Evolutionary conservation across 2,888 invertebrate species (phyloP), one percentile per base, ranked within the genome.

Genomic region (Reticulitermes lucifugus): DNA sequence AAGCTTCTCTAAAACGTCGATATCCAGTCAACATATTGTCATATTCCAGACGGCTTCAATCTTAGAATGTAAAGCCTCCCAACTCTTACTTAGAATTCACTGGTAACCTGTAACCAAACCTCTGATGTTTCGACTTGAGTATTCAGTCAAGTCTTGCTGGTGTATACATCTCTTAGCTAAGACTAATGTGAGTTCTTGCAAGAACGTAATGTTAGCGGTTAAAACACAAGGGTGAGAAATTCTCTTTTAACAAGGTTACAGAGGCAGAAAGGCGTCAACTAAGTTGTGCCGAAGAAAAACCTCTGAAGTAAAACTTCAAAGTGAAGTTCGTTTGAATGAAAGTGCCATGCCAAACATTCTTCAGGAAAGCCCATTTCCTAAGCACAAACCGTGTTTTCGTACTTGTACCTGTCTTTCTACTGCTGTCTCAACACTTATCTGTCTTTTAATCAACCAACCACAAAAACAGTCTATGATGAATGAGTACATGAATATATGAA

Each of bases 181-280:
- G 65, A 65, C n/a, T 65, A 65, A 65, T 65, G 25, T 21, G 60
- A n/a, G 65, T n/a, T 65, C 65, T n/a, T 65, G 65, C 65, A 65
- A 65, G 65, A 65, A 65, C 60, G n/a, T 60, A 22, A 60, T 6
- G n/a, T 60, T 6, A n/a, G 35, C 14, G 22, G 65, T 65, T 25
- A 18, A 55, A 55, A 55, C 14, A 55, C 18, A 55, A 55, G 55
- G 25, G n/a, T 10, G 65, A 65, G 65, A 65, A n/a, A 9, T 25
- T 25, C n/a, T 65, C 65, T 65, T 65, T 14, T 65, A n/a, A 60
- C 60, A 60, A 60, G 60, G 60, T 60, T n/a, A 14, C 25, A 65
- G 65, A 10, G 25, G 25, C n/a, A 65, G 25, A 65, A 14, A n/a
- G 65, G 65, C 65, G 65, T 65, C n/a, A 65, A 65, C 65, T 25